Evolutionary conservation across 2,113 vertebrate genomes (phyloP), one percentile per base, ranked within the genome.

Genomic region (Notothenia coriiceps): DNA sequence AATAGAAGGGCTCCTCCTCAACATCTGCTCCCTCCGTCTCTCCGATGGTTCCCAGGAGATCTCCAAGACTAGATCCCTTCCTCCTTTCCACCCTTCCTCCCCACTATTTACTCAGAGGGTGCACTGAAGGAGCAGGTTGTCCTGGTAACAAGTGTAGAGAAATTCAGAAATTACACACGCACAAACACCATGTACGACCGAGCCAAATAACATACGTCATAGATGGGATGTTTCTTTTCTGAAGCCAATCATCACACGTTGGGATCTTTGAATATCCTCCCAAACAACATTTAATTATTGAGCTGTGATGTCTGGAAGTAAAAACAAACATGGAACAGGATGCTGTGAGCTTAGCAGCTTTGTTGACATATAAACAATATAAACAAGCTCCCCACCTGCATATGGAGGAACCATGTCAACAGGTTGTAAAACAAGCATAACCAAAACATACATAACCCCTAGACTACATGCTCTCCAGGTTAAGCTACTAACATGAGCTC

Each of bases 11-110:
- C 60, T 77, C 86, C 78, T 72, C 74, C 89, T 82, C 55, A 84
- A 85, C 84, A 89, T 88, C 88, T 91, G 86, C 74, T 83, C 82
- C 50, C 65, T 12, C 50, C 15, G 0, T 85, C 76, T 85, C 77
- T 46, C 35, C 0, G 12, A 70, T 17, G 40, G 46, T 57, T 87
- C 84, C 80, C 85, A 57, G 49, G 79, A 80, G 82, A 88, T 70
- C 20, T 65, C 50, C 83, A 78, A 54, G 54, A 83, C 57, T 49
- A 25, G 68, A 70, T 89, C 56, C 54, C 80, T 85, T 85, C 67
- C 70, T 83, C 65, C 43, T 60, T 59, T 78, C 49, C 25, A 56
- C 35, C 55, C 61, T 56, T 84, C 70, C 60, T 72, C 60, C 79
- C 20, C 33, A 74, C 44, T 74, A 85, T 88, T 88, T 84, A 87